Evolutionary conservation across 2,888 invertebrate genomes (phyloP).

Genomic region (Diabrotica balteata): DNA sequence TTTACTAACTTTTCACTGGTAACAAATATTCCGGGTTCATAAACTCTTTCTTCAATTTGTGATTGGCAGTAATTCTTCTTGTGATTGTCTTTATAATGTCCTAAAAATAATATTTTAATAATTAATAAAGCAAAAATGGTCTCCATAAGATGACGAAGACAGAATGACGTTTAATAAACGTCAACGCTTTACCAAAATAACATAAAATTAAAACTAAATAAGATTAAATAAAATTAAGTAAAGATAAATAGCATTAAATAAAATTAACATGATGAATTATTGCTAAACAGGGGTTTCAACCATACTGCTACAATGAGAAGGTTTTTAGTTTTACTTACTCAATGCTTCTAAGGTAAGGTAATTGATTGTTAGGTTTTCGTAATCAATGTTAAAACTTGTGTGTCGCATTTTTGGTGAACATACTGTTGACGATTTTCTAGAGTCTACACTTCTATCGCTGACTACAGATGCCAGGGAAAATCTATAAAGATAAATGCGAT

Average conservation of each 20-base stretch:
- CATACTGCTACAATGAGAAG: neutral
- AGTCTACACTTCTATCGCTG: slow-evolving; percentile 39
- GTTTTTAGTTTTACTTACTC: slow-evolving; percentile 37
- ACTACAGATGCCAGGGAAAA: slow-evolving; percentile 45
- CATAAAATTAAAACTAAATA: too few species aligned
- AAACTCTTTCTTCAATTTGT: slow-evolving; percentile 53
- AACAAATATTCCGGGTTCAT: slow-evolving; percentile 52
- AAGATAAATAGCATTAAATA: too few species aligned
- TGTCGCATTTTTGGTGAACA: slow-evolving; percentile 27
- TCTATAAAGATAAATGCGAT: slow-evolving; percentile 17
- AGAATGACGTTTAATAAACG: too few species aligned
- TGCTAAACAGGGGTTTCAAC: too few species aligned
- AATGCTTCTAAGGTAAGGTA: slow-evolving; percentile 48
- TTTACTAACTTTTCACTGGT: slow-evolving; percentile 52
- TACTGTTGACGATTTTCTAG: slow-evolving; percentile 31
- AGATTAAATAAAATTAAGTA: too few species aligned
- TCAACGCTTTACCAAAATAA: too few species aligned
- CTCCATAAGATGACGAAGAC: too few species aligned
- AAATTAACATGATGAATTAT: too few species aligned
- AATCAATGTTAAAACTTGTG: slow-evolving; percentile 35
- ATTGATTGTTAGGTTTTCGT: slow-evolving; percentile 40
- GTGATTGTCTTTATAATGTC: slow-evolving; percentile 52
- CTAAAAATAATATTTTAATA: slow-evolving; percentile 36
- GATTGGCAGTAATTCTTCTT: slow-evolving; percentile 52
- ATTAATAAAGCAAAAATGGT: neutral